A percentile compares a stretch with the other conserved stretches of the same genome.
Conservation (phyloP, 2,797 vertebrate genomes). For the Varecia variegata region DNA sequence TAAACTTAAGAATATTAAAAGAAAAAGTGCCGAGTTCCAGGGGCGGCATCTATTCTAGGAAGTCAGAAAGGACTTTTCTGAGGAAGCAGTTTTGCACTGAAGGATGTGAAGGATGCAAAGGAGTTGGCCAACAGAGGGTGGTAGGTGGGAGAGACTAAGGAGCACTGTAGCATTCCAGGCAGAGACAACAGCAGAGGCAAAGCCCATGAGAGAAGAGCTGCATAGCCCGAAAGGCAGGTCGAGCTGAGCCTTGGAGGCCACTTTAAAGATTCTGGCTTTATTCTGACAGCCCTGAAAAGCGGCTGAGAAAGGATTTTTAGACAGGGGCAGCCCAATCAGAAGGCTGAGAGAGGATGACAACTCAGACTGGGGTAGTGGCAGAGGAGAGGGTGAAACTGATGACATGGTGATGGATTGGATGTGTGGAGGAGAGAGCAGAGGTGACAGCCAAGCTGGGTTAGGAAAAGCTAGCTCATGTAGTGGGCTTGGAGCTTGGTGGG, state of each 20-base stretch:
- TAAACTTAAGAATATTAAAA: not conserved
- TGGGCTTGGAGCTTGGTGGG: not conserved
- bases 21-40: not conserved
- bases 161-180: not conserved
- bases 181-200: not conserved
- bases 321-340: not conserved
- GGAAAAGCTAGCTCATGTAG: not conserved
- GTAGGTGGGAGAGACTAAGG: not conserved
- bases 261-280: not conserved
- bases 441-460: not conserved
- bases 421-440: not conserved
- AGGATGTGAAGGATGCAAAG: not conserved
- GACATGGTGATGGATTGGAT: not conserved
- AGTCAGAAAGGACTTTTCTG: not conserved
- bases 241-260: not conserved
- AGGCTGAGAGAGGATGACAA: not conserved
- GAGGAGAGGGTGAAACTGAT: not conserved
- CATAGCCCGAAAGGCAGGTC: not conserved
- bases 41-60: not conserved
- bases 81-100: not conserved
- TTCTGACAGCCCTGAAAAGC: not conserved
- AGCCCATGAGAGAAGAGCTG: not conserved
- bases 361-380: not conserved
- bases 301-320: not conserved
- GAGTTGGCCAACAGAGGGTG: not conserved